phyloP scores from a whole-genome alignment of 2,888 invertebrate genomes.

The Oxyteleia sp. region DNA sequence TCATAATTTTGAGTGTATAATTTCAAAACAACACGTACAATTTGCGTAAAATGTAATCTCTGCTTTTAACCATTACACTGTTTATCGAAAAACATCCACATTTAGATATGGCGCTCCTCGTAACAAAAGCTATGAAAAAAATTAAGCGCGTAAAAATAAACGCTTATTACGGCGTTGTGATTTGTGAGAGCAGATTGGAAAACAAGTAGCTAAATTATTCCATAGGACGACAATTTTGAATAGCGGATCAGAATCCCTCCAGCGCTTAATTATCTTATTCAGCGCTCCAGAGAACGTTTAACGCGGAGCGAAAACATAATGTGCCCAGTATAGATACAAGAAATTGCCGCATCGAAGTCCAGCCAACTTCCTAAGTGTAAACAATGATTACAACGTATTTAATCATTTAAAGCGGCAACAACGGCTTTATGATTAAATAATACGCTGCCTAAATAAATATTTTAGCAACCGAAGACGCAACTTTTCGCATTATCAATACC shows the following conservation, averaged over 20 bases:
- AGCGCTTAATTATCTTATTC: conserved; percentile 74
- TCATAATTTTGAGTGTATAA: too few species aligned
- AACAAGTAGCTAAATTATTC: conserved; percentile 74
- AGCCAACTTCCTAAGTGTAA: conserved; percentile 60
- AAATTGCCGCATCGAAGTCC: conserved; percentile 68
- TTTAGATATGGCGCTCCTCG: not conserved
- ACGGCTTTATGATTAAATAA: conserved; percentile 39
- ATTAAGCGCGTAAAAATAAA: conserved; percentile 36
- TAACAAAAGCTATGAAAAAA: conserved; percentile 1
- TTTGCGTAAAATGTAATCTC: not conserved
- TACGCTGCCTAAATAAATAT: conserved; percentile 13
- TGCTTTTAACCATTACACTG: not conserved
- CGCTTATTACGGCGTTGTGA: conserved; percentile 46
- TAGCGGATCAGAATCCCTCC: conserved; percentile 69
- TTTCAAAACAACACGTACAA: too few species aligned
- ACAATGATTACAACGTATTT: conserved; percentile 66
- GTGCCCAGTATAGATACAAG: conserved; percentile 60
- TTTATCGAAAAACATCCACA: not conserved
- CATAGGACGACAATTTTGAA: conserved; percentile 69
- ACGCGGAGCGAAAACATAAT: conserved; percentile 72
- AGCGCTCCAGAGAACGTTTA: conserved; percentile 71
- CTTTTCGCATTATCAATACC: not conserved
- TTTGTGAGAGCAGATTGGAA: conserved; percentile 59
- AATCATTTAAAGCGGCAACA: conserved; percentile 45
- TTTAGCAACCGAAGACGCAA: conserved; percentile 10